A percentile compares a stretch with the other conserved stretches of the same genome.
Evolutionary conservation across 2,888 invertebrate genomes (phyloP).

Genomic region (Melangyna quadrimaculata): DNA sequence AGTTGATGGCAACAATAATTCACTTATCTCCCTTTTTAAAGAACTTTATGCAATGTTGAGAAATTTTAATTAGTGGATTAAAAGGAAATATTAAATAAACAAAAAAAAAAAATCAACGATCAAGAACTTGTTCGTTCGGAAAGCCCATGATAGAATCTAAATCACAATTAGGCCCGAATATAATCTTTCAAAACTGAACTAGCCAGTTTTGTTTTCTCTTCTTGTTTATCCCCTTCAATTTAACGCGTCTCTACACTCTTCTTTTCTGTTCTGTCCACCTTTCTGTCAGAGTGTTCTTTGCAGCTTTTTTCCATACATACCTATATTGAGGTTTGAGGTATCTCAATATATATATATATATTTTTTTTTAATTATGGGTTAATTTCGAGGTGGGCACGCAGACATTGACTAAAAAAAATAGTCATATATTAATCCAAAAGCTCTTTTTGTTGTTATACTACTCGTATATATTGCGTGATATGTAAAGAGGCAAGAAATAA

Average conservation of each 20-base stretch:
- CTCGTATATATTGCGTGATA: constrained; percentile 67
- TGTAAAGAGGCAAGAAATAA: neutral
- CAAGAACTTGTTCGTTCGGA: neutral
- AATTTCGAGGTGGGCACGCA: constrained; percentile 47
- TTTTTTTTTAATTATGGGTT: constrained; percentile 1
- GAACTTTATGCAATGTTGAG: constrained; percentile 2
- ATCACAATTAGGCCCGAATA: constrained; percentile 57
- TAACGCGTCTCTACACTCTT: constrained; percentile 4
- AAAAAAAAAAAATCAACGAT: constrained; percentile 20
- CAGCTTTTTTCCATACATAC: neutral
- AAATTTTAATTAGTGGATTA: constrained; percentile 23
- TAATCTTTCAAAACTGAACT: constrained; percentile 61
- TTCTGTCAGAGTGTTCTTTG: constrained; percentile 11
- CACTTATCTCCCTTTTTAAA: constrained; percentile 37
- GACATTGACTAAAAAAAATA: constrained; percentile 29
- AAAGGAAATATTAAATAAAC: neutral
- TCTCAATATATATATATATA: neutral
- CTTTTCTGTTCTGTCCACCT: constrained; percentile 10
- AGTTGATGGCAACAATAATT: constrained; percentile 58
- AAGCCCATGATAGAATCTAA: constrained; percentile 29
- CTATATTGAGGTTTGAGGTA: neutral
- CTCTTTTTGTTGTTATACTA: constrained; percentile 50
- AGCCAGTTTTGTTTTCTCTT: constrained; percentile 52
- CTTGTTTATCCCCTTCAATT: constrained; percentile 32
- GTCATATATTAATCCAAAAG: constrained; percentile 49